Percentiles rank a stretch among this genome's conserved stretches.
Conservation (phyloP, 2,888 invertebrate species). For the Ectemnius cavifrons region DNA sequence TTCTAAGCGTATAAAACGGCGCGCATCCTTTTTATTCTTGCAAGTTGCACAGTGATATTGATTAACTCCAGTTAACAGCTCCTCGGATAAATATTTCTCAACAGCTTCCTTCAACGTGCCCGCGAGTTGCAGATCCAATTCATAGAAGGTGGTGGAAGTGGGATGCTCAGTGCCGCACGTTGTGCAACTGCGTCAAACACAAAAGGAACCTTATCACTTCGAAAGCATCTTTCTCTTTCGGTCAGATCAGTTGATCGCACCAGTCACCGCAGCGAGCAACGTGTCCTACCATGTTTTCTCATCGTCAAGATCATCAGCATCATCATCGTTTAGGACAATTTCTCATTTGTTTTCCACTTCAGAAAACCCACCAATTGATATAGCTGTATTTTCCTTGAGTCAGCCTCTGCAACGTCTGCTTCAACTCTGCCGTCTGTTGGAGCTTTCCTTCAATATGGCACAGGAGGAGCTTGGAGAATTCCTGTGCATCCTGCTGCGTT, state of each 20-base stretch:
- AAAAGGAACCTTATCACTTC: constrained; percentile 42
- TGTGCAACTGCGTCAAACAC: constrained; percentile 59
- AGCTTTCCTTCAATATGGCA: constrained; percentile 80
- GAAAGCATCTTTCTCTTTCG: constrained; percentile 44
- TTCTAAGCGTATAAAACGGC: constrained; percentile 79
- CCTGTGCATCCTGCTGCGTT: constrained; percentile 83
- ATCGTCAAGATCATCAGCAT: constrained; percentile 63
- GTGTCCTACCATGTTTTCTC: constrained; percentile 63
- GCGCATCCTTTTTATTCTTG: constrained; percentile 81
- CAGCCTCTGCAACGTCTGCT: constrained; percentile 69
- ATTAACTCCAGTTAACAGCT: constrained; percentile 81
- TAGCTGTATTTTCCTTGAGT: constrained; percentile 75
- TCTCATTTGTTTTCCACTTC: constrained; percentile 66
- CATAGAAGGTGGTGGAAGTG: constrained; percentile 81
- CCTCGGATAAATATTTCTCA: constrained; percentile 81
- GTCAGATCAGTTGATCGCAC: constrained; percentile 65
- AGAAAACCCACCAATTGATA: constrained; percentile 68
- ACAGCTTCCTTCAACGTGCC: constrained; percentile 80
- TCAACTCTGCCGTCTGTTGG: constrained; percentile 70
- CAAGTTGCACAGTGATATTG: constrained; percentile 81
- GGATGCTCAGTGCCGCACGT: constrained; percentile 80
- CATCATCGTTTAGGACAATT: constrained; percentile 62
- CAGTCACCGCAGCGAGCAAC: constrained; percentile 64
- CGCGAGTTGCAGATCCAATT: constrained; percentile 81
- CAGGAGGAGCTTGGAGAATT: constrained; percentile 83